These are phyloP conservation scores for Bostrychus sinensis DNA, from an alignment of 2,113 vertebrate genomes.

Conservation along the genomic window DNA sequence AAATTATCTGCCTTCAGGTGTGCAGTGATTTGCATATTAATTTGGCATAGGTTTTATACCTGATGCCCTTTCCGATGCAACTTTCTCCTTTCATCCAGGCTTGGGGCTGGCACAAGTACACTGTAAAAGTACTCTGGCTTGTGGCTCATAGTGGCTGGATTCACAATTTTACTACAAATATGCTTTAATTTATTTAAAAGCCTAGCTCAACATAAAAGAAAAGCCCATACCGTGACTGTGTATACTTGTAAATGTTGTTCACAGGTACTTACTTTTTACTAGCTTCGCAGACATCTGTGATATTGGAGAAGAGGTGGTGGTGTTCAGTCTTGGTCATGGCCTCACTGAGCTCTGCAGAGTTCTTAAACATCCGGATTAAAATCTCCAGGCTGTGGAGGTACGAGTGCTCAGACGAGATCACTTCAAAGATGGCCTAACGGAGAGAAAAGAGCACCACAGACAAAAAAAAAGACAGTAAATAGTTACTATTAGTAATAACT, in stretches of 20 bases:
- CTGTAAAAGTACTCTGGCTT: too few species aligned
- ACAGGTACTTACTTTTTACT: slow-evolving; percentile 88
- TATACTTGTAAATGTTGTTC: too few species aligned
- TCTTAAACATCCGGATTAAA: slow-evolving; percentile 94
- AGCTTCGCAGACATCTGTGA: slow-evolving; percentile 89
- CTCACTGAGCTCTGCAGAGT: slow-evolving; percentile 87
- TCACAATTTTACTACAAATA: not conserved
- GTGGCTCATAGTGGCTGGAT: too few species aligned
- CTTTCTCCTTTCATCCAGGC: too few species aligned
- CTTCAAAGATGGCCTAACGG: slow-evolving; percentile 92
- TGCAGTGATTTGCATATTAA: too few species aligned
- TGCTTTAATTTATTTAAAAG: too few species aligned
- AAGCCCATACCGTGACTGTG: not conserved
- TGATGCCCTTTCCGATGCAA: too few species aligned
- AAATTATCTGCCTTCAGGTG: too few species aligned
- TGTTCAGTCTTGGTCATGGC: slow-evolving; percentile 95
- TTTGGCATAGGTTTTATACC: too few species aligned
- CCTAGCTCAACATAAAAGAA: too few species aligned
- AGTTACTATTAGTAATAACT: not conserved
- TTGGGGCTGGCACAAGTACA: too few species aligned
- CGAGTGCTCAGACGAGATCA: slow-evolving; percentile 97
- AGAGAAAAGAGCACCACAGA: not conserved
- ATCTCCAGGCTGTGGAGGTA: slow-evolving; percentile 96
- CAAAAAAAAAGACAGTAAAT: not conserved
- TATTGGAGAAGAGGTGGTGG: slow-evolving; percentile 99